Percentiles rank a stretch among this genome's conserved stretches.
phyloP scores from a whole-genome alignment of 2,888 invertebrate genomes.

The Epicampocera succincta region DNA sequence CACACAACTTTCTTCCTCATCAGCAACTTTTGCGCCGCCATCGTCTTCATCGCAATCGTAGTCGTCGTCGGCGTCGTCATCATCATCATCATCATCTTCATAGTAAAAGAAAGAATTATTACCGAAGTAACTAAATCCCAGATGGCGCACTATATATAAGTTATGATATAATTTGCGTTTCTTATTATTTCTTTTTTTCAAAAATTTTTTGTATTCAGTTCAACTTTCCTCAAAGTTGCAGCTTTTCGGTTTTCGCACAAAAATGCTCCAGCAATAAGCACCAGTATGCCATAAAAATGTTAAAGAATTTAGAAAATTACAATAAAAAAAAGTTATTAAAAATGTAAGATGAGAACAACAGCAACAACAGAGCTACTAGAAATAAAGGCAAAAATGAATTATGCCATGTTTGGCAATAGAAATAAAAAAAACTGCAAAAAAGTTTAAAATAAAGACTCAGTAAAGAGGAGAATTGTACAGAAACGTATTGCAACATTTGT shows the following conservation, averaged over 20 bases:
- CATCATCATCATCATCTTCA: conserved; percentile 50
- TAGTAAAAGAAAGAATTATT: conserved; percentile 67
- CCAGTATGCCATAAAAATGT: conserved; percentile 68
- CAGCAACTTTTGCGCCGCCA: conserved; percentile 16
- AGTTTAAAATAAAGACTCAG: conserved; percentile 46
- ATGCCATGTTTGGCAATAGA: conserved; percentile 44
- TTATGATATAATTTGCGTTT: conserved; percentile 71
- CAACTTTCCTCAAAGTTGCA: conserved; percentile 49
- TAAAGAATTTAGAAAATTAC: conserved; percentile 68
- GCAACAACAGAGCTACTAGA: conserved; percentile 27
- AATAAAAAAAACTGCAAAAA: conserved; percentile 27
- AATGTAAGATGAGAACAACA: conserved; percentile 34
- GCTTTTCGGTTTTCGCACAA: conserved; percentile 55
- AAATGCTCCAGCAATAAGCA: conserved; percentile 62
- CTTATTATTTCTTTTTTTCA: conserved; percentile 44
- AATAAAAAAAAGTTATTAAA: conserved; percentile 57
- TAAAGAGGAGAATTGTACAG: conserved; percentile 29
- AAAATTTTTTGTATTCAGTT: conserved; percentile 33
- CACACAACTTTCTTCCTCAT: not conserved
- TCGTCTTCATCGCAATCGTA: not conserved
- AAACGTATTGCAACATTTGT: conserved; percentile 65
- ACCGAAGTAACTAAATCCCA: conserved; percentile 79
- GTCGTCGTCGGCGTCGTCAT: conserved; percentile 2
- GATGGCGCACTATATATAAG: conserved; percentile 78
- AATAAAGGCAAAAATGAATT: conserved; percentile 33